Percentiles rank a stretch among this genome's conserved stretches.
Conservation (phyloP, 2,113 vertebrate genomes). For the Zonotrichia leucophrys region DNA sequence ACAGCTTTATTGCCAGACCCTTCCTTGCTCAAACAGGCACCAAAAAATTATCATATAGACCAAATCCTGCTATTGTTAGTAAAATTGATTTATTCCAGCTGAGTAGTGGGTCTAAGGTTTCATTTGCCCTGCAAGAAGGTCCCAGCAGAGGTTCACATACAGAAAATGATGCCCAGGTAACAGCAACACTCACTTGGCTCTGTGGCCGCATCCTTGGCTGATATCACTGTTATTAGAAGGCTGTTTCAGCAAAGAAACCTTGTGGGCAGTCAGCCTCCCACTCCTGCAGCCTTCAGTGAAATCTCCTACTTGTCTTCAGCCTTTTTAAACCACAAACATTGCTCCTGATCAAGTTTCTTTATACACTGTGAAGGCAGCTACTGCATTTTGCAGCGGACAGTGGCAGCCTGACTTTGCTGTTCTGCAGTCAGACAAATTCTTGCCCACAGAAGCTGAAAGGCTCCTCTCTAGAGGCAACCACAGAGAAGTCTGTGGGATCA, state of each 20-base stretch:
- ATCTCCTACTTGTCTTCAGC: not conserved
- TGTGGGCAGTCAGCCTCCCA: not conserved
- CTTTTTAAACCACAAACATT: not conserved
- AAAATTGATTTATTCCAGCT: not conserved
- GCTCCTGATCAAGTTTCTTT: not conserved
- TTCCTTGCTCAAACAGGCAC: not conserved
- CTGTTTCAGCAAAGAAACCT: not conserved
- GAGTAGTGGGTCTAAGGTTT: not conserved
- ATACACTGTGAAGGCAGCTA: not conserved
- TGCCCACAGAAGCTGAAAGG: not conserved
- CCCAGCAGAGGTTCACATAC: not conserved
- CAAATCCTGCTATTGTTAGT: not conserved
- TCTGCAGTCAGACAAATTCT: not conserved
- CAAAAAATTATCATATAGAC: not conserved
- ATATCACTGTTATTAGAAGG: not conserved
- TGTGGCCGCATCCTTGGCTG: accelerated
- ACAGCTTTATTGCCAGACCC: not conserved
- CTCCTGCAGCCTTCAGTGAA: not conserved
- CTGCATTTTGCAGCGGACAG: not conserved
- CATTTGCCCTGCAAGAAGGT: not conserved
- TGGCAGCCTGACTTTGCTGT: not conserved
- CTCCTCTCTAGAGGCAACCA: not conserved
- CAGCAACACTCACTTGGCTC: not conserved
- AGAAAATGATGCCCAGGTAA: not conserved
- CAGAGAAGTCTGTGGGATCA: not conserved